Conservation (phyloP, 1,140 invertebrate species). For the Aplysia californica region DNA sequence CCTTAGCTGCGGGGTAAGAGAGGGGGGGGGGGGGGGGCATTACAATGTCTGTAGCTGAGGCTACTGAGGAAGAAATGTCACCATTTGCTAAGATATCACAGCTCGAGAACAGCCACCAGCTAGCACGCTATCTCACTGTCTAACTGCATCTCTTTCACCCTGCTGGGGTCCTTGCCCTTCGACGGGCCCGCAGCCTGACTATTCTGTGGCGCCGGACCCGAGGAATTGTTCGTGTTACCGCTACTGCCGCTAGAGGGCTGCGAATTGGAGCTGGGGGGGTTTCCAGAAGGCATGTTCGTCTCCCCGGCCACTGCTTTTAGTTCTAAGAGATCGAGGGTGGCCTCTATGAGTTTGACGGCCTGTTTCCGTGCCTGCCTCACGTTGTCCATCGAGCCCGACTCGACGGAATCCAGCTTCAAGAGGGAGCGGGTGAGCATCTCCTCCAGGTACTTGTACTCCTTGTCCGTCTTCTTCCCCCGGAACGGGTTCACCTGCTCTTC, state of each 20-base stretch:
- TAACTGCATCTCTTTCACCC: slow-evolving; percentile 24
- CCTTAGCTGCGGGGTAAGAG: no score
- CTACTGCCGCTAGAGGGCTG: neutral
- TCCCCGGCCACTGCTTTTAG: slow-evolving; percentile 68
- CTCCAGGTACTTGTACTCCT: slow-evolving; percentile 88
- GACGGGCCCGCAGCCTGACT: neutral
- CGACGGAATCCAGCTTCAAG: slow-evolving; percentile 90
- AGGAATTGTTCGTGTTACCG: neutral
- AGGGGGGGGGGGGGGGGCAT: no score
- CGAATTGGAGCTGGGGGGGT: neutral
- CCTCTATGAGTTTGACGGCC: slow-evolving; percentile 88
- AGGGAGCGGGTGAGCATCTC: slow-evolving; percentile 95
- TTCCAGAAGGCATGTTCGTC: neutral
- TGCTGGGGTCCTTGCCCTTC: neutral
- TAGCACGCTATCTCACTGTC: slow-evolving; percentile 10
- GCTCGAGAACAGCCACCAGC: no score
- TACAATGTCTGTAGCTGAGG: no score
- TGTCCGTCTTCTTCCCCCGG: slow-evolving; percentile 79
- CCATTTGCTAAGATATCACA: no score
- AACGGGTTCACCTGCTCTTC: slow-evolving; percentile 84
- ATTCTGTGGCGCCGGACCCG: no score
- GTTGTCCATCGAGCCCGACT: slow-evolving; percentile 90
- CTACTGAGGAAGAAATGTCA: no score
- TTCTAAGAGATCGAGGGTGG: slow-evolving; percentile 85
- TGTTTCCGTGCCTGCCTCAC: slow-evolving; percentile 87